Base-by-base conservation (phyloP, 2,113 vertebrate genomes). In the Solenodon paradoxus region DNA sequence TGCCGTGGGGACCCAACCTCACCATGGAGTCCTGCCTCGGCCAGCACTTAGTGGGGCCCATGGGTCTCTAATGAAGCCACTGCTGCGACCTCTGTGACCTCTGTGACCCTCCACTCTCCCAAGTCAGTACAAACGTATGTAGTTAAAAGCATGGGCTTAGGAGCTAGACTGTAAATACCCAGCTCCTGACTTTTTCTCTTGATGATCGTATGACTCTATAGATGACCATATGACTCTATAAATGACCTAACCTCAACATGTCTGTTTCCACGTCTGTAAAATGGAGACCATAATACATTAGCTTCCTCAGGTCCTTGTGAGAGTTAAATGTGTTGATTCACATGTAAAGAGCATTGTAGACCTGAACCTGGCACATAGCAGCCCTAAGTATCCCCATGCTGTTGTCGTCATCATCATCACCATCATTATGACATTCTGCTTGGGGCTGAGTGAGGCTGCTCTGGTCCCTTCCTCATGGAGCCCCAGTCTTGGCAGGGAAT, bases 121-220 rank as follows among this genome's bases (percentile, higher is more conserved):
- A 22, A 7, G 35, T 1, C 19, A 2, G 77, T 38, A 22, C 3
- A 30, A n/a, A 10, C 9, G 2, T 20, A 10, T 2, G 32, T 26
- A 40, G 71, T 49, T 72, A 26, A 42, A 71, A 68, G 42, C 66
- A 49, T 4, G 84, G 32, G 45, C 12, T 87, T 26, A 57, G 38
- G 90, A 71, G 32, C 9, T 19, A 45, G 9, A 20, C 26, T 16
- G 72, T n/a, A n/a, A 57, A 5, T 16, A 1, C 11, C 11, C 30
- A 28, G 53, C 35, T 71, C 90, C 68, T 24, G 59, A 28, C 55
- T 63, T 55, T 66, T n/a, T 45, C 35, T 66, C 64, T 57, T 28
- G 68, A 51, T 3, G 49, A 45, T 16, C 47, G 2, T 63, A 51
- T 53, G 85, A 90, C 85, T 80, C 40, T n/a, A 40, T 35, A 5